phyloP scores from a whole-genome alignment of 2,888 invertebrate genomes.

The Hoplodrina blanda region DNA sequence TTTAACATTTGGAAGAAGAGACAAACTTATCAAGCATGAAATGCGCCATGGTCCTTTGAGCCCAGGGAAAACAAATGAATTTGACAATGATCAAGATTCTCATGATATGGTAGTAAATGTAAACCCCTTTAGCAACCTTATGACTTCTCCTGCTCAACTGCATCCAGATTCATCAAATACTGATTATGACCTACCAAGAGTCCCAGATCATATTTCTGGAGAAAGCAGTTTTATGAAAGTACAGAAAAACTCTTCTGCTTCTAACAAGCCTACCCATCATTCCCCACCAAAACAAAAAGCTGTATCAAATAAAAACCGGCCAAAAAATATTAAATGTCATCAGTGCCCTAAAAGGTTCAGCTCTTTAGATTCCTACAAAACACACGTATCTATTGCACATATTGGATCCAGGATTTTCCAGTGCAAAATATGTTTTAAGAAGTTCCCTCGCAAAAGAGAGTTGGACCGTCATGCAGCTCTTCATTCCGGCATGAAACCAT shows the following conservation, averaged over 20 bases:
- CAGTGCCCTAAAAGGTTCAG: constrained; percentile 88
- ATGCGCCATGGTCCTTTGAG: constrained; percentile 89
- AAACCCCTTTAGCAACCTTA: constrained; percentile 90
- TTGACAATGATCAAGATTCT: constrained; percentile 75
- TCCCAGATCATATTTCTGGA: constrained; percentile 89
- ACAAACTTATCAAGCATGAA: constrained; percentile 93
- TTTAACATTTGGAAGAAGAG: constrained; percentile 92
- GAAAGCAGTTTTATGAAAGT: constrained; percentile 86
- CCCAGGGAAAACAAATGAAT: constrained; percentile 73
- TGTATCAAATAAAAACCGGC: constrained; percentile 81
- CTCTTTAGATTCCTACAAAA: constrained; percentile 88
- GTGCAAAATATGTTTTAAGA: constrained; percentile 92
- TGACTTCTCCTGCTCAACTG: constrained; percentile 82
- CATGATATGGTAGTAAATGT: constrained; percentile 91
- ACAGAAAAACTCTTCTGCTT: constrained; percentile 76
- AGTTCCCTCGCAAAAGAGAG: constrained; percentile 93
- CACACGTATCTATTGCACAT: constrained; percentile 89
- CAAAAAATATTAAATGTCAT: constrained; percentile 89
- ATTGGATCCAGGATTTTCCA: constrained; percentile 90
- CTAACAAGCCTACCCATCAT: constrained; percentile 73
- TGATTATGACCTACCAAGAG: constrained; percentile 86
- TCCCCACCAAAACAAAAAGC: constrained; percentile 81
- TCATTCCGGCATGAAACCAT: constrained; percentile 93
- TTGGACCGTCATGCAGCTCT: constrained; percentile 92
- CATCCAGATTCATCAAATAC: constrained; percentile 73